Percentiles rank a stretch among this genome's conserved stretches.
Evolutionary conservation across 1,140 invertebrate genomes (phyloP).

Genomic region (Drosophila busckii): DNA sequence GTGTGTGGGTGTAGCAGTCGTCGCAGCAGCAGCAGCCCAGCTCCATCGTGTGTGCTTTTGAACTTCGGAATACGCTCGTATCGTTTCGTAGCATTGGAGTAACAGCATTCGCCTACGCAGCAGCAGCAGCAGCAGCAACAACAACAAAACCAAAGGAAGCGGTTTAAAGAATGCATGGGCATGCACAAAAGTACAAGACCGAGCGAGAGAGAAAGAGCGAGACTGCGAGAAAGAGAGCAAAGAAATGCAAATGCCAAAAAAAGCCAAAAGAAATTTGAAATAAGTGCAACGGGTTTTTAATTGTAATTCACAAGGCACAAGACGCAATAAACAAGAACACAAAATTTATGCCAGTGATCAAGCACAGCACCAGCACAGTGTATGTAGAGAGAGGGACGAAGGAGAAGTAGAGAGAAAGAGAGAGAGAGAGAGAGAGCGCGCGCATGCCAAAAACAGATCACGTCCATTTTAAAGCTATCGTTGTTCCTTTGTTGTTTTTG

Average conservation of each 20-base stretch:
- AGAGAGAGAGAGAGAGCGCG: constrained; percentile 9
- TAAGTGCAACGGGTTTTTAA: constrained; percentile 34
- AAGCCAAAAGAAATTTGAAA: constrained; percentile 33
- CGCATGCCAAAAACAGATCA: constrained; percentile 21
- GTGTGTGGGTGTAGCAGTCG: constrained; percentile 44
- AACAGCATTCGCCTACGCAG: constrained; percentile 60
- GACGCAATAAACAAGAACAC: constrained; percentile 12
- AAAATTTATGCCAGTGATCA: constrained; percentile 45
- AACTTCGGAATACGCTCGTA: constrained; percentile 8
- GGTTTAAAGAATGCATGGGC: constrained; percentile 42
- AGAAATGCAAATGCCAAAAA: constrained; percentile 46
- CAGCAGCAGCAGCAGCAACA: constrained; percentile 9
- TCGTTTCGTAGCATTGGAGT: constrained; percentile 19
- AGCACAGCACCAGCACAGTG: no score
- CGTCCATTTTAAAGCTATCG: constrained; percentile 30
- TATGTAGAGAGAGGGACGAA: no score
- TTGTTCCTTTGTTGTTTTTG: constrained; percentile 33
- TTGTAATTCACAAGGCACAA: constrained; percentile 20
- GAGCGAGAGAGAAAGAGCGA: constrained; percentile 21
- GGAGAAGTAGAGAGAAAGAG: constrained; percentile 3
- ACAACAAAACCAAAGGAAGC: constrained; percentile 32
- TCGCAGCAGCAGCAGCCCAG: constrained; percentile 29
- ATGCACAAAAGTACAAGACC: no score
- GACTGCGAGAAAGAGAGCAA: constrained; percentile 22
- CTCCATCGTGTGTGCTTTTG: constrained; percentile 47